These are phyloP conservation scores for Cepphus grylle DNA, from an alignment of 2,113 vertebrate genomes.

Conservation along the genomic window DNA sequence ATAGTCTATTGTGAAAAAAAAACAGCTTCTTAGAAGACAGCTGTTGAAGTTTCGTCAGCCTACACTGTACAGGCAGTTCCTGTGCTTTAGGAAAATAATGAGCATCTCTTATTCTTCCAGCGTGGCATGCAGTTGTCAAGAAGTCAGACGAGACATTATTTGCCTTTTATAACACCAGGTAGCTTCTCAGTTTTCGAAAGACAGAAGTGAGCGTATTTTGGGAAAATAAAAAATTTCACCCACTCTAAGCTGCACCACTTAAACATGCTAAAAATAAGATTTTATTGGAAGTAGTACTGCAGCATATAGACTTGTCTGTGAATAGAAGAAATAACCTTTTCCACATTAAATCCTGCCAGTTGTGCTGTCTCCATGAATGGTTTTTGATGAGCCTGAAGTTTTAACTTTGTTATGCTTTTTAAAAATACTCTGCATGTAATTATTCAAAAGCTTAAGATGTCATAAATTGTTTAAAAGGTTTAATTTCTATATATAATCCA, in stretches of 20 bases:
- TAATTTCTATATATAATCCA: not conserved
- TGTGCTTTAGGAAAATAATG: constrained; percentile 51
- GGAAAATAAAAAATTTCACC: constrained; percentile 9
- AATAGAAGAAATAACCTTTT: constrained; percentile 17
- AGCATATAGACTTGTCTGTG: constrained; percentile 4
- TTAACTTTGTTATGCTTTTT: not conserved
- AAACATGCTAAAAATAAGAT: constrained; percentile 34
- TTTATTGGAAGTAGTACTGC: constrained; percentile 1
- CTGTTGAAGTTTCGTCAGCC: constrained; percentile 56
- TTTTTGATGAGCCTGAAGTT: constrained; percentile 4
- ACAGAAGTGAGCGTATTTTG: not conserved
- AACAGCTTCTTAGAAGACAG: constrained; percentile 41
- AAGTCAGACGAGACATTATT: not conserved
- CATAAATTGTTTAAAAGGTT: not conserved
- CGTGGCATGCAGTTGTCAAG: constrained; percentile 2
- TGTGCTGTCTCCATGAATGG: not conserved
- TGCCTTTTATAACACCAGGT: not conserved
- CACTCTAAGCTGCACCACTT: not conserved
- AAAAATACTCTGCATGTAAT: not conserved
- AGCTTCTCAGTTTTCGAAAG: not conserved
- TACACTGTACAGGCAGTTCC: constrained; percentile 9
- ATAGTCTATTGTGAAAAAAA: constrained; percentile 22
- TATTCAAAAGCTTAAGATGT: not conserved
- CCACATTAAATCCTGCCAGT: not conserved
- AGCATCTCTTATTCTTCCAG: constrained; percentile 38